Evolutionary conservation across 35 echinoderm and acorn worm species (phyloP), one percentile per base, ranked within the genome.

Genomic region (Strongylocentrotus purpuratus): DNA sequence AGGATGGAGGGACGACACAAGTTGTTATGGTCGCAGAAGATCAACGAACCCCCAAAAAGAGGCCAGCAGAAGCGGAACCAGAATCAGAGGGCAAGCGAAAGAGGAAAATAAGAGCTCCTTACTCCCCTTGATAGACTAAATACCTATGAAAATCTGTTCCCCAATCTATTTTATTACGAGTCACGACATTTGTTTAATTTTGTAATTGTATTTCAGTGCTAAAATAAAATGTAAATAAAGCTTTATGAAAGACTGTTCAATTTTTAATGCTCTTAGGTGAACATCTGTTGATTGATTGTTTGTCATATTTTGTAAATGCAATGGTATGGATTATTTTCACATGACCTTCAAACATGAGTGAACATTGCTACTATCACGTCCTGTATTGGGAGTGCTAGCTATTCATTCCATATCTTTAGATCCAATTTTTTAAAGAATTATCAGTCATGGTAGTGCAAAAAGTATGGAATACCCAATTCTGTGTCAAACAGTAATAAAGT

Each of bases 11-110:
- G 32, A 48, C 91, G n/a, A 93, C 91, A 20, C 45, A 93, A 46
- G 91, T 93, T 25, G 13, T 93, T 31, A 93, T 93, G 91, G 91
- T 93, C 45, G 14, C 90, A 6, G 46, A 93, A 31, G 91, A 93
- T 58, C n/a, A 93, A 50, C 91, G 46, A 93, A 93, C 46, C 25
- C 91, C 48, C 32, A 58, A 25, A 4, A 93, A 93, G 91, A 93
- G 91, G 46, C 91, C 91, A 28, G 91, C 91, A 32, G 91, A 93
- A 31, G 20, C 91, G n/a, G 91, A 93, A 31, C 91, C 91, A 31
- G 91, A 93, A 2, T 93, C 91, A 48, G 91, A 93, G 13, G 91
- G 91, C 45, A 93, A 93, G 91, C 45, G 91, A 9, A 93, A 93
- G 47, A 47, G 91, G 48, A 93, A 93, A 46, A 93, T 46, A 58